Evolutionary conservation across 2,797 vertebrate species (phyloP), one percentile per base, ranked within the genome.

Genomic region (Aplochiton taeniatus): DNA sequence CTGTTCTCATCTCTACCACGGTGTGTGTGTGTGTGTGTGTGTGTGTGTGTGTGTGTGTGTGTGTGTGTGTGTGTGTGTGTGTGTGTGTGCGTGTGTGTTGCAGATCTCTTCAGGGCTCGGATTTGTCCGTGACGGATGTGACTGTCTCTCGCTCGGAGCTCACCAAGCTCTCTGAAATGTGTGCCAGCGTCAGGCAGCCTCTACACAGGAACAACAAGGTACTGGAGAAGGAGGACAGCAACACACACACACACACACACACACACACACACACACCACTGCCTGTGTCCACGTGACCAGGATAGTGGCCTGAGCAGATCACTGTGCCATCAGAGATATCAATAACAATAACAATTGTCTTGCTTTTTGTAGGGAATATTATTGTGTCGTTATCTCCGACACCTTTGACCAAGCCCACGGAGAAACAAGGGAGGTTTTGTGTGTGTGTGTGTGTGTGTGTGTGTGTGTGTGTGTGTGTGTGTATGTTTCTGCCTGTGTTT

Each of bases 171-270:
- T 20, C 69, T 70, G 79, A 82, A 79, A 72, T 75, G 17, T 83
- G 82, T 61, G 76, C 81, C 43, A 20, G 59, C 9, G 61, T 85
- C 72, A 82, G 72, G 49, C 72, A 65, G 53, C 81, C 73, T 61
- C 59, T 84, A 19, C 71, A 79, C 56, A 81, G 53, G 59, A 85
- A 83, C 72, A 85, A 79, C 64, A 76, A 87, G 67, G 72, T 85
- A 63, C 66, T 68, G 44, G 41, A 31, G 31, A 31, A 2, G 3
- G 31, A 31, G 31, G 2, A 31, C 31, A 31, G 31, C 31, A 31
- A 2, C 31, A 31, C 31, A 31, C 31, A 31, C 31, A 31, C 31
- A 31, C 31, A 31, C 31, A 31, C 31, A 31, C 31, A 31, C 31
- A 31, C 31, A 31, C 31, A 31, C 31, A 31, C 31, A 31, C 31